These are phyloP conservation scores for Lathamus discolor DNA, from an alignment of 2,113 vertebrate genomes.

Conservation along the genomic window DNA sequence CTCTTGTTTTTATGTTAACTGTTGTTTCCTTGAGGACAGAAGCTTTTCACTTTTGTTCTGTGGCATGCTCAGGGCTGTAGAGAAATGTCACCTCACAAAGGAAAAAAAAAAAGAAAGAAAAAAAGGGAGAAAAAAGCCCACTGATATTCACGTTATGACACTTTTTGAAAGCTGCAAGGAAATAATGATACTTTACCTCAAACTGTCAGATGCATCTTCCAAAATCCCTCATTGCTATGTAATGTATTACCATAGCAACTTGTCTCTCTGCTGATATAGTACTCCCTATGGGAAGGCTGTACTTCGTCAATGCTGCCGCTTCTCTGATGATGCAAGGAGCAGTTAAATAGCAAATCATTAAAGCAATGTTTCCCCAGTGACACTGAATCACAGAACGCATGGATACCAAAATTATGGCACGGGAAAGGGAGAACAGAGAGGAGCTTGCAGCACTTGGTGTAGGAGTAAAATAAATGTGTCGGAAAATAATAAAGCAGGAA, in stretches of 20 bases:
- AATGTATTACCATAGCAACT: slow-evolving; percentile 55
- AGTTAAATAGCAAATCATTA: slow-evolving; percentile 58
- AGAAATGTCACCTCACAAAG: not conserved
- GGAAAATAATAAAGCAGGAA: not conserved
- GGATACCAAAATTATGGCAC: not conserved
- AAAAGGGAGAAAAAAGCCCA: not conserved
- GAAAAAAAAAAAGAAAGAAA: not conserved
- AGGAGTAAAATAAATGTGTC: not conserved
- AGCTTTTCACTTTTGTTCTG: not conserved
- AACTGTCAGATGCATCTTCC: slow-evolving; percentile 50
- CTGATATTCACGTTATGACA: not conserved
- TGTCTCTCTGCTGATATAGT: slow-evolving; percentile 10
- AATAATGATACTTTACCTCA: slow-evolving; percentile 52
- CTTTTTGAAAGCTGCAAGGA: slow-evolving; percentile 22
- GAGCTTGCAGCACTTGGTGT: not conserved
- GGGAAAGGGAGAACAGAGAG: not conserved
- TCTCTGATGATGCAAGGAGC: slow-evolving; percentile 43
- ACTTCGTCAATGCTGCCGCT: slow-evolving; percentile 30
- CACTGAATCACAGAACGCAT: not conserved
- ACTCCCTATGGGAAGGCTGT: slow-evolving; percentile 25
- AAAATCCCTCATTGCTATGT: slow-evolving; percentile 36
- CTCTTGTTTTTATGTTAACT: not conserved
- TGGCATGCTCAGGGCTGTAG: not conserved
- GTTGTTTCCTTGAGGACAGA: not conserved
- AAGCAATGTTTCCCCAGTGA: slow-evolving; percentile 29